phyloP scores from a whole-genome alignment of 35 echinoderm and acorn worm genomes.

The Apostichopus californicus region DNA sequence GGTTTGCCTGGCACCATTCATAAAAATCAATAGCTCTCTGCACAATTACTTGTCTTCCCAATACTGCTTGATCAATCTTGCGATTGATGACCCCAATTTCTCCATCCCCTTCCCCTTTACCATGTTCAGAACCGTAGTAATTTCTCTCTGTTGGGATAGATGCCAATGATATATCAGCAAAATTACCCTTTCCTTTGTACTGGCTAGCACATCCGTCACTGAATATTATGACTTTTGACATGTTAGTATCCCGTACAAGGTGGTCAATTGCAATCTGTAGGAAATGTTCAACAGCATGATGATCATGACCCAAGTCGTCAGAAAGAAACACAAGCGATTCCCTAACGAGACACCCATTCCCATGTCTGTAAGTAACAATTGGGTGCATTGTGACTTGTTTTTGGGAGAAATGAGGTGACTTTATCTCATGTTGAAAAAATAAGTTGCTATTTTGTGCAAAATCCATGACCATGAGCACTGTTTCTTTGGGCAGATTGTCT shows the following conservation, averaged over 20 bases:
- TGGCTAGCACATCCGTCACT: constrained; percentile 40
- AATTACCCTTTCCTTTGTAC: constrained; percentile 56
- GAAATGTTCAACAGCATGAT: constrained; percentile 37
- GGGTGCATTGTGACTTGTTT: constrained; percentile 22
- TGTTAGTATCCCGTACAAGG: neutral
- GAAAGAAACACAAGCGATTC: neutral
- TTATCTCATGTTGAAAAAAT: constrained; percentile 55
- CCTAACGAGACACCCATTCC: neutral
- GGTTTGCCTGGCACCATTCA: neutral
- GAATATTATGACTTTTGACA: neutral
- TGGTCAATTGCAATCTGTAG: constrained; percentile 7
- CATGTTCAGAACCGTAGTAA: constrained; percentile 57
- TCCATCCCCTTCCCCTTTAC: constrained; percentile 56
- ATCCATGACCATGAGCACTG: constrained; percentile 47
- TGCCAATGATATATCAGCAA: constrained; percentile 47
- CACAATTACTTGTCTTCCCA: constrained; percentile 1
- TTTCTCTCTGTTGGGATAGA: constrained; percentile 8
- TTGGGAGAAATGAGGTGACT: constrained; percentile 23
- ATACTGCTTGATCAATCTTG: neutral
- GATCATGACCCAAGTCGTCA: constrained; percentile 27
- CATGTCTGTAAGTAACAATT: neutral
- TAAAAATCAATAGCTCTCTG: neutral
- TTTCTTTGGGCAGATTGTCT: neutral
- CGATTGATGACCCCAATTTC: constrained; percentile 49
- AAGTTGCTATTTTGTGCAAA: constrained; percentile 27